Evolutionary conservation across 2,888 invertebrate genomes (phyloP).

Genomic region (Cremastinae sp.): DNA sequence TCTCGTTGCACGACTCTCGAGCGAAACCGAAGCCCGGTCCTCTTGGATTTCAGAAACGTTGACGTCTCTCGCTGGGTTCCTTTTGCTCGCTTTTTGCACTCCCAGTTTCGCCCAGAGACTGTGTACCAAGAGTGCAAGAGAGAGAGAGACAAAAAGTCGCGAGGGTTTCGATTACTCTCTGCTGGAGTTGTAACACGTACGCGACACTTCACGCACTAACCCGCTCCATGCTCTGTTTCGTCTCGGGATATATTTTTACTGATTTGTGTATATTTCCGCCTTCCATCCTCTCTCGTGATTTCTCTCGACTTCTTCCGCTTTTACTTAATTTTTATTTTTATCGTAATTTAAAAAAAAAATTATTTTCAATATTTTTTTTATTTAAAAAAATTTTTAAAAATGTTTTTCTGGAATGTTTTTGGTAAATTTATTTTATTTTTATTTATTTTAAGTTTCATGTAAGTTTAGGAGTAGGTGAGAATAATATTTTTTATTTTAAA

Average conservation of each 20-base stretch:
- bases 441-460: no score
- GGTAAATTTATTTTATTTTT: no score
- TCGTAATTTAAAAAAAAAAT: no score
- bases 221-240: slow-evolving; percentile 76
- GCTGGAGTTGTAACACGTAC: slow-evolving; percentile 64
- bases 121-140: neutral
- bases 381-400: no score
- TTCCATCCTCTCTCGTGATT: slow-evolving; percentile 41
- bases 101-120: slow-evolving; percentile 33
- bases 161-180: slow-evolving; percentile 66
- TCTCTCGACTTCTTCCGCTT: slow-evolving; percentile 27
- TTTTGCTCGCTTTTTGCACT: slow-evolving; percentile 38
- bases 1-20: slow-evolving; percentile 24
- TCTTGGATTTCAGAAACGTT: slow-evolving; percentile 75
- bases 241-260: slow-evolving; percentile 47
- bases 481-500: no score
- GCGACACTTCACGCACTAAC: slow-evolving; percentile 76
- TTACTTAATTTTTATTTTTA: slow-evolving; percentile 17
- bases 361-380: no score
- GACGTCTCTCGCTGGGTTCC: slow-evolving; percentile 59
- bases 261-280: slow-evolving; percentile 40
- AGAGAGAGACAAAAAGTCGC: neutral
- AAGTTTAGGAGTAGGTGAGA: no score
- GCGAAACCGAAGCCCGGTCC: slow-evolving; percentile 76
- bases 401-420: no score